Percentiles rank a stretch among this genome's conserved stretches.
Conservation (phyloP, 1,140 invertebrate species). For the Neotoxoptera formosana region DNA sequence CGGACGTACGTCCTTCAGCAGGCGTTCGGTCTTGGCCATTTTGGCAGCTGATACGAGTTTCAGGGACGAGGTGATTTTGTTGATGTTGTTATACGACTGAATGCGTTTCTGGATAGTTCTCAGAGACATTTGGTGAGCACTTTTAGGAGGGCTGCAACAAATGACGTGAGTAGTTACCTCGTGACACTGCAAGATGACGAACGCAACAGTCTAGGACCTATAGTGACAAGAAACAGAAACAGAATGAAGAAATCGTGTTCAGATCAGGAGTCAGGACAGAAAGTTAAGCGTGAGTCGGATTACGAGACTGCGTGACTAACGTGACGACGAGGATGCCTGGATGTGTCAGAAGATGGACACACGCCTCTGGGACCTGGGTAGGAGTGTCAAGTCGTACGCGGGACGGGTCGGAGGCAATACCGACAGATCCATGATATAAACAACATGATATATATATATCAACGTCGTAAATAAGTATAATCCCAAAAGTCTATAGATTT, state of each 20-base stretch:
- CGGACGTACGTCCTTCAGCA: not conserved
- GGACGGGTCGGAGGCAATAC: not conserved
- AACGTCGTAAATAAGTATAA: too few species aligned
- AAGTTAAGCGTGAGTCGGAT: not conserved
- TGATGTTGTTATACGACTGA: slow-evolving; percentile 13
- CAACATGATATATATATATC: too few species aligned
- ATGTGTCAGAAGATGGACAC: too few species aligned
- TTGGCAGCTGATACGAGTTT: slow-evolving; percentile 39
- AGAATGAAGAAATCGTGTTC: not conserved
- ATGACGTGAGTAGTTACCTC: too few species aligned
- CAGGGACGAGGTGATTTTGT: slow-evolving; percentile 35
- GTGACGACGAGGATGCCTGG: too few species aligned
- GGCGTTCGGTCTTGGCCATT: slow-evolving; percentile 8
- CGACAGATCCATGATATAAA: too few species aligned
- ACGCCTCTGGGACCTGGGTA: not conserved
- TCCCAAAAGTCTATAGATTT: too few species aligned
- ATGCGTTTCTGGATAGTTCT: slow-evolving; percentile 37
- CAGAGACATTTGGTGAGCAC: not conserved
- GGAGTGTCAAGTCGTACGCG: not conserved
- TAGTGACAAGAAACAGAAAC: not conserved
- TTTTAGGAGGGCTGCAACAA: not conserved
- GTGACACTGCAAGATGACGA: not conserved
- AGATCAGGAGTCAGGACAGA: too few species aligned
- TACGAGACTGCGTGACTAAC: not conserved
- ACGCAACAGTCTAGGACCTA: too few species aligned